A percentile compares a stretch with the other conserved stretches of the same genome.
phyloP scores from a whole-genome alignment of 2,113 vertebrate species.

The Pygoscelis antarcticus region DNA sequence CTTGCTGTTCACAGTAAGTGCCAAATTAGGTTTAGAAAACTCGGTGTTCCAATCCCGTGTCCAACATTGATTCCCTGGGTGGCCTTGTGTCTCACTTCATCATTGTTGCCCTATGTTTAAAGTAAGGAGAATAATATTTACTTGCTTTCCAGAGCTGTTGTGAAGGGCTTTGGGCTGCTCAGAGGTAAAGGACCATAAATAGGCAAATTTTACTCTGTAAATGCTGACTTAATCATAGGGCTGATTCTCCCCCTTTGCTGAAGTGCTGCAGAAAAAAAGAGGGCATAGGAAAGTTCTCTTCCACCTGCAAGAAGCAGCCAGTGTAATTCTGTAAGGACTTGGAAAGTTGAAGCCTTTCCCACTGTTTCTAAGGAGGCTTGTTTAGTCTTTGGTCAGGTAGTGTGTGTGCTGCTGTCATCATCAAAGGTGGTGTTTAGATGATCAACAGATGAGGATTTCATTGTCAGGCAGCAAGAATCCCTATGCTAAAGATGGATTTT shows the following conservation, averaged over 20 bases:
- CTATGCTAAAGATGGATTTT: not conserved
- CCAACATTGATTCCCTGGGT: not conserved
- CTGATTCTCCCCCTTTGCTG: not conserved
- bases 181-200: not conserved
- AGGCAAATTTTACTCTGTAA: not conserved
- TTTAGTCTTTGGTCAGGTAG: not conserved
- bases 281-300: not conserved
- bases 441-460: not conserved
- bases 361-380: not conserved
- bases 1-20: not conserved
- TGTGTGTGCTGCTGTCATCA: not conserved
- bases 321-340: not conserved
- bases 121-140: not conserved
- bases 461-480: not conserved
- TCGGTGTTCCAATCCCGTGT: not conserved
- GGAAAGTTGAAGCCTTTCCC: not conserved
- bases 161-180: not conserved
- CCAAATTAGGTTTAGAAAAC: not conserved
- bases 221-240: not conserved
- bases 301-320: not conserved
- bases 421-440: not conserved
- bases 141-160: conserved; percentile 1
- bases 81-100: not conserved
- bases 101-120: not conserved
- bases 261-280: not conserved